Base-by-base conservation (phyloP, 2,797 vertebrate genomes). In the Anniella stebbinsi region DNA sequence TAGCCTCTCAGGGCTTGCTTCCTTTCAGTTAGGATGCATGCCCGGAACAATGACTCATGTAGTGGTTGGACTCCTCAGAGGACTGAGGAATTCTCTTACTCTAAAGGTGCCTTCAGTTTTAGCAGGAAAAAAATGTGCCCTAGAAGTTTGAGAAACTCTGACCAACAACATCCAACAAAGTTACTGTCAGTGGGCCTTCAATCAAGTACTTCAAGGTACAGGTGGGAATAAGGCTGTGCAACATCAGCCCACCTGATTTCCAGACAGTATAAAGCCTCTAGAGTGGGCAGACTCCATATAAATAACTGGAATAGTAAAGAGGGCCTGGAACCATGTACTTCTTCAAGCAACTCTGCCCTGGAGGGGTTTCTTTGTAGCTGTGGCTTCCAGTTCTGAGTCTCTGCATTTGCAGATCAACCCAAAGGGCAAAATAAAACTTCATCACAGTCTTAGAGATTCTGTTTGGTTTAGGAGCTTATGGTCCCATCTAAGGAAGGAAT, bases 381-480 rank as follows among this genome's bases (percentile, higher is more conserved):
- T 88, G 48, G 0, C 15, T 95, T 75, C 13, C 41, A 80, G 10
- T 67, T 89, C 77, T 86, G 63, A 63, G 77, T 8, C 0, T 91
- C 1, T 72, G n/a, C 75, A 11, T 0, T 69, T 38, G 12, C 38
- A 84, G 48, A 92, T 36, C 41, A 85, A 80, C 15, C 9, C 66
- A 2, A 81, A 54, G 23, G 28, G 10, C 54, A 86, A 77, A 45
- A 91, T 80, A 89, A 67, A 0, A 38, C 0, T 54, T 57, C 18
- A 41, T 41, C 67, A 33, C 15, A 28, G n/a, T 33, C 45, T 72
- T 33, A 83, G 2, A 48, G 2, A 48, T 28, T 57, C 88, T 0
- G 41, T 88, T 92, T 92, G 87, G 87, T 12, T 33, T 91, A 72
- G 33, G 57, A 84, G 38, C 73, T 54, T 13, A 67, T 78, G n/a